These are phyloP conservation scores for Zaprionus bogoriensis DNA, from an alignment of 2,888 invertebrate genomes.

Conservation along the genomic window DNA sequence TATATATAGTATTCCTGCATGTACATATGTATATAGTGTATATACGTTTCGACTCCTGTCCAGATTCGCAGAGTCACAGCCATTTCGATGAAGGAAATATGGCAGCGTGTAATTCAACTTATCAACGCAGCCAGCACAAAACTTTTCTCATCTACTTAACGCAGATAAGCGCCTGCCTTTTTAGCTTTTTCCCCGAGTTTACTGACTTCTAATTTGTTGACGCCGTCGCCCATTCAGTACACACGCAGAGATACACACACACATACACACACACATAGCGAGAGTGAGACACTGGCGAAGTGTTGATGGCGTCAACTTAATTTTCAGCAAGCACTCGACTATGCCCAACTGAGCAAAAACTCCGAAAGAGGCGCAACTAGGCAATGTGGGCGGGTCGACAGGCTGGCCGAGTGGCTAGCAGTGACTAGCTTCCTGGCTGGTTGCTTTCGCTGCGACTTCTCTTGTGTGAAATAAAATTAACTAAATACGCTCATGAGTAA, in stretches of 20 bases:
- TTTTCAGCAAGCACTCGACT: slow-evolving; percentile 68
- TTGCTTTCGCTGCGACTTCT: slow-evolving; percentile 59
- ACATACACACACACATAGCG: not conserved
- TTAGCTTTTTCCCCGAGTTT: slow-evolving; percentile 58
- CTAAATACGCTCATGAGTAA: slow-evolving; percentile 79
- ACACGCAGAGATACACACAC: slow-evolving; percentile 21
- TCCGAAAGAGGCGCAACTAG: slow-evolving; percentile 50
- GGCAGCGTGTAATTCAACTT: slow-evolving; percentile 69
- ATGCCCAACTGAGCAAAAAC: slow-evolving; percentile 46
- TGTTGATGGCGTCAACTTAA: slow-evolving; percentile 77
- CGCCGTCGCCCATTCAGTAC: slow-evolving; percentile 30
- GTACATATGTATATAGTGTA: not conserved
- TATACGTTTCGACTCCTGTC: slow-evolving; percentile 25
- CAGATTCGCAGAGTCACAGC: slow-evolving; percentile 37
- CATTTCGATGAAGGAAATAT: slow-evolving; percentile 57
- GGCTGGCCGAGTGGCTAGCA: slow-evolving; percentile 4
- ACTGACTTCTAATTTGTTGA: slow-evolving; percentile 75
- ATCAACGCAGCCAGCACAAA: slow-evolving; percentile 70
- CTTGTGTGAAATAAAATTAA: slow-evolving; percentile 79
- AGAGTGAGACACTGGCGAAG: slow-evolving; percentile 62
- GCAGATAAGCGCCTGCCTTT: slow-evolving; percentile 70
- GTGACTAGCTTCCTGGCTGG: too few species aligned
- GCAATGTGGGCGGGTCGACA: slow-evolving; percentile 20
- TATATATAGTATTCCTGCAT: not conserved
- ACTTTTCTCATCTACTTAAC: slow-evolving; percentile 79